Conservation (phyloP, 2,113 vertebrate species). For the Cettia cetti region DNA sequence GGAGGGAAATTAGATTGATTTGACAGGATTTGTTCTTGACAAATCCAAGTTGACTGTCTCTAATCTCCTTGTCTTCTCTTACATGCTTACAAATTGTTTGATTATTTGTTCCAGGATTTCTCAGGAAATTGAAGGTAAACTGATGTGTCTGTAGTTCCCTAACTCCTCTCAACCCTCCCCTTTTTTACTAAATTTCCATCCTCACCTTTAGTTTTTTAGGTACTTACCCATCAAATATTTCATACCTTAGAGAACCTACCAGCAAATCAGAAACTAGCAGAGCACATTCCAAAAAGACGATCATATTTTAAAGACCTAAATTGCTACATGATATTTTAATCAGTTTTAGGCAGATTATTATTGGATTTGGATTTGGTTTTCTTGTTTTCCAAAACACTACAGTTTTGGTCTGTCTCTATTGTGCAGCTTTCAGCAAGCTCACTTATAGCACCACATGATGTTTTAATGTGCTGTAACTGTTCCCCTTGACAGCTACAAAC, state of each 20-base stretch:
- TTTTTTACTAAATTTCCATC: background rate
- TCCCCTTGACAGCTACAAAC: background rate
- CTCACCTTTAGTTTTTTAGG: background rate
- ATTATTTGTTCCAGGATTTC: background rate
- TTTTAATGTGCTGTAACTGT: background rate
- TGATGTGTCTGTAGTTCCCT: background rate
- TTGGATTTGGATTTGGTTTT: background rate
- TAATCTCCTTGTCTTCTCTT: constrained; percentile 12
- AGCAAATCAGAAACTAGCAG: background rate
- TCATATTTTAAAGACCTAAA: background rate
- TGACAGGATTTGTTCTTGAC: background rate
- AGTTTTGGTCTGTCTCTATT: background rate
- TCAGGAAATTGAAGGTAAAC: background rate
- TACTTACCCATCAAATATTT: background rate
- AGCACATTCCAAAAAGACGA: background rate
- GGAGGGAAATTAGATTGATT: background rate
- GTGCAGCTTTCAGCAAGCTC: background rate
- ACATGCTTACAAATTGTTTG: background rate
- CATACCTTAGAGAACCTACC: background rate
- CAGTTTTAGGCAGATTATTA: background rate
- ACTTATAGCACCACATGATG: background rate
- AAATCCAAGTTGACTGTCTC: background rate
- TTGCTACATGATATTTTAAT: background rate
- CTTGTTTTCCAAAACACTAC: background rate
- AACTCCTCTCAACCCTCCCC: background rate